Evolutionary conservation across 2,888 invertebrate species (phyloP), one percentile per base, ranked within the genome.

Genomic region (Vesta saturnalis): DNA sequence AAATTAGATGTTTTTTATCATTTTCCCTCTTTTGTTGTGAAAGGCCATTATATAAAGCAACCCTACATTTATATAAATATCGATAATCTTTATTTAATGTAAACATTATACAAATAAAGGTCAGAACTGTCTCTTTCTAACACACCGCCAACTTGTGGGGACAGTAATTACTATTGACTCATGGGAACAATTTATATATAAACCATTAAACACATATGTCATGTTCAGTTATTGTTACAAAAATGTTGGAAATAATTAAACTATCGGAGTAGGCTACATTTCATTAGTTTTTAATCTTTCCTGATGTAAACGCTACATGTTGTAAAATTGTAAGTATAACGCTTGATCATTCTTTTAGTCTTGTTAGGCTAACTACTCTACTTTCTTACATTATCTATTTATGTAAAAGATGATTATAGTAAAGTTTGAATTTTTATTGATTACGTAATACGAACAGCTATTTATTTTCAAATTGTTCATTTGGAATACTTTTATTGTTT

Each of bases 41-140:
- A 4, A 8, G 8, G n/a, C 39, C 39, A n/a, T 8, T n/a, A 39
- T n/a, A 10, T 39, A 39, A 39, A 39, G 8, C 39, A 12, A 39
- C 39, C 8, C 19, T 18, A 52, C 21, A 52, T 52, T 12, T 21
- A 52, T 21, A 52, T 19, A 19, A 10, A 8, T 52, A 52, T 52
- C 19, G 52, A 52, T 18, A 49, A 49, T 49, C 18, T 49, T 15
- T 49, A 49, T 18, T 30, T 49, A 49, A 49, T 52, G 19, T 52
- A 21, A 52, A 52, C 19, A 15, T 15, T 12, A 47, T 47, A 47
- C 14, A 47, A 47, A 47, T 23, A 23, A 23, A 23, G 23, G 23
- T 23, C 23, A 23, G 8, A 23, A 3, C 23, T 39, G 12, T 39
- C 39, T 39, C 39, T 39, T 39, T 39, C 39, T 39, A n/a, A 39